Evolutionary conservation across 2,888 invertebrate genomes (phyloP).

Genomic region (Chaetogeoica ovagalla): DNA sequence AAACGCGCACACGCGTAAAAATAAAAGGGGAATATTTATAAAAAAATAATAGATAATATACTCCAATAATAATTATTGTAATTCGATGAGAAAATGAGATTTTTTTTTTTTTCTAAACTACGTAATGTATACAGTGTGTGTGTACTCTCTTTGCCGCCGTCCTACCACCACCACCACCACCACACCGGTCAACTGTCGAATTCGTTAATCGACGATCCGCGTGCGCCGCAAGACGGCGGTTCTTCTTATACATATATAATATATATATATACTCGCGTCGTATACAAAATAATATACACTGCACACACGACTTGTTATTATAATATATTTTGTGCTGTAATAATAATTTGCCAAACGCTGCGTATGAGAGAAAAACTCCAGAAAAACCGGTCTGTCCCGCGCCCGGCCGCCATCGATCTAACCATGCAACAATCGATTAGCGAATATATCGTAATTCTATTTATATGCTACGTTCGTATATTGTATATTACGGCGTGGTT

Average conservation of each 20-base stretch:
- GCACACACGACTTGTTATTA: background rate
- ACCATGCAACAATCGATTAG: no score
- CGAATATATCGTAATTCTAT: no score
- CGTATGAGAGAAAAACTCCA: no score
- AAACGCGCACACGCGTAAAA: background rate
- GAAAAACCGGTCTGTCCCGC: no score
- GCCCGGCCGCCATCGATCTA: no score
- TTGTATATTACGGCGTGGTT: no score
- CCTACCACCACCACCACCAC: no score
- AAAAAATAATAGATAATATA: background rate
- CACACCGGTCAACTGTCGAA: slow-evolving; percentile 30
- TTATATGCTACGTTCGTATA: no score
- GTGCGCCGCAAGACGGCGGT: slow-evolving; percentile 12
- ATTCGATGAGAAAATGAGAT: slow-evolving; percentile 45
- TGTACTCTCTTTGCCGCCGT: background rate
- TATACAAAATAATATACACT: background rate
- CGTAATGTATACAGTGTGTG: background rate
- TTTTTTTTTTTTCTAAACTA: background rate
- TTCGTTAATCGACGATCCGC: slow-evolving; percentile 23
- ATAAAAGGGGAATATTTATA: slow-evolving; percentile 26
- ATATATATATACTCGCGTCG: background rate
- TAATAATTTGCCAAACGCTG: no score
- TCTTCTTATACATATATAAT: slow-evolving; percentile 14
- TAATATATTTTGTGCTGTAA: no score
- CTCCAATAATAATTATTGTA: slow-evolving; percentile 31